Conservation (phyloP, 2,113 vertebrate genomes). For the Brachyhypopomus occidentalis region DNA sequence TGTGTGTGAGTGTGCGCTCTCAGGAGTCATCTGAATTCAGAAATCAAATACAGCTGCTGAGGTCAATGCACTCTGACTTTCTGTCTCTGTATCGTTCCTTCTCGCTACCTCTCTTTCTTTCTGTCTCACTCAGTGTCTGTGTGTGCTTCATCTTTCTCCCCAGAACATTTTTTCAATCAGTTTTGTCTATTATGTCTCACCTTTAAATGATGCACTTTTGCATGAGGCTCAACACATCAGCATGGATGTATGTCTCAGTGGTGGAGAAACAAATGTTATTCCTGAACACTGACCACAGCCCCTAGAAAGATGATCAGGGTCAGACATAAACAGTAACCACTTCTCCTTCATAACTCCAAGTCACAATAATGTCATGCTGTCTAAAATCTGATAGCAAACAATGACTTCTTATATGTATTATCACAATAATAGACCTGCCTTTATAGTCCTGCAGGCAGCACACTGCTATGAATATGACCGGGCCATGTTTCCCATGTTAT, state of each 20-base stretch:
- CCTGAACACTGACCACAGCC: conserved; percentile 7
- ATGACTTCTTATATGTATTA: background rate
- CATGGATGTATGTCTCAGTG: background rate
- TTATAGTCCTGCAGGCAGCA: background rate
- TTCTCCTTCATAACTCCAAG: background rate
- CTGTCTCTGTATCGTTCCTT: background rate
- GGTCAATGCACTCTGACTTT: background rate
- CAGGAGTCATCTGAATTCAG: background rate
- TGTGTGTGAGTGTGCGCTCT: conserved; percentile 11
- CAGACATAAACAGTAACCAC: background rate
- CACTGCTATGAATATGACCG: no score
- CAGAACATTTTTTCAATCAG: background rate
- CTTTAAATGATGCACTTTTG: conserved; percentile 14
- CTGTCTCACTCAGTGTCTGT: background rate
- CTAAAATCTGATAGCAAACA: conserved; percentile 18
- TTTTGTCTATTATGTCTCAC: conserved; percentile 8
- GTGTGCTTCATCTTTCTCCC: no score
- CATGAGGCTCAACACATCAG: conserved; percentile 11
- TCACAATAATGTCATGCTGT: background rate
- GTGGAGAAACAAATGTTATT: conserved; percentile 26
- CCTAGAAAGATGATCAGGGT: background rate
- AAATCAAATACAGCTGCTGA: background rate
- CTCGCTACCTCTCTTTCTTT: background rate
- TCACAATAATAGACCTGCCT: background rate
- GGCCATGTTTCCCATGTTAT: no score